Conservation (phyloP, 2,888 invertebrate genomes). For the Zygogramma bicolorata region DNA sequence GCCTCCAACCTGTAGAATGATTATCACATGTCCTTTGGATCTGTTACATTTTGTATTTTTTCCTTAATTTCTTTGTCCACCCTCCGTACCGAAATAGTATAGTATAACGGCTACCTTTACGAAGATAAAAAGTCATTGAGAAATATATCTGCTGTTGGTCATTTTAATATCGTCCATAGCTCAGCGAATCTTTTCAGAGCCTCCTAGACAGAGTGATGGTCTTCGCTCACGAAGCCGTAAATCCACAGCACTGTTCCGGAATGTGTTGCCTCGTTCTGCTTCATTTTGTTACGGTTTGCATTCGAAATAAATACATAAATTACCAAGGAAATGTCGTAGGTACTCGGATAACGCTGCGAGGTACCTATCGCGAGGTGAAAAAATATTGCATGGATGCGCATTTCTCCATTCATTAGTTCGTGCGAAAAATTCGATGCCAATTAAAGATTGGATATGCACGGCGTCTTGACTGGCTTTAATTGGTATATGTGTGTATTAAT, state of each 20-base stretch:
- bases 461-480: background rate
- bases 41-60: too few species aligned
- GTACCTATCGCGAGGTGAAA: background rate
- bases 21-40: too few species aligned
- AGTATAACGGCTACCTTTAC: background rate
- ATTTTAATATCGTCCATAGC: background rate
- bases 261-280: conserved; percentile 34
- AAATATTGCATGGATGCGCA: conserved; percentile 1
- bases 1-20: too few species aligned
- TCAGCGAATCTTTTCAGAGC: conserved; percentile 1
- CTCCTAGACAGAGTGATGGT: conserved; percentile 17
- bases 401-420: conserved; percentile 3
- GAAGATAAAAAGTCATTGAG: background rate
- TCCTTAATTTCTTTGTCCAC: background rate
- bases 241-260: conserved; percentile 26
- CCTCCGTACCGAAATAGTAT: background rate
- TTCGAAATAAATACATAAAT: conserved; percentile 35
- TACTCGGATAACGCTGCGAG: background rate
- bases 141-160: background rate
- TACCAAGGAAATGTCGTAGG: conserved; percentile 11
- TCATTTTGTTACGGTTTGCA: conserved; percentile 35
- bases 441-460: background rate
- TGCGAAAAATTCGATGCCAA: background rate
- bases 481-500: background rate
- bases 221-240: conserved; percentile 32